Percentiles rank a stretch among this genome's conserved stretches.
These are phyloP conservation scores for Eulithis testata DNA, from an alignment of 2,888 invertebrate genomes.

Conservation along the genomic window DNA sequence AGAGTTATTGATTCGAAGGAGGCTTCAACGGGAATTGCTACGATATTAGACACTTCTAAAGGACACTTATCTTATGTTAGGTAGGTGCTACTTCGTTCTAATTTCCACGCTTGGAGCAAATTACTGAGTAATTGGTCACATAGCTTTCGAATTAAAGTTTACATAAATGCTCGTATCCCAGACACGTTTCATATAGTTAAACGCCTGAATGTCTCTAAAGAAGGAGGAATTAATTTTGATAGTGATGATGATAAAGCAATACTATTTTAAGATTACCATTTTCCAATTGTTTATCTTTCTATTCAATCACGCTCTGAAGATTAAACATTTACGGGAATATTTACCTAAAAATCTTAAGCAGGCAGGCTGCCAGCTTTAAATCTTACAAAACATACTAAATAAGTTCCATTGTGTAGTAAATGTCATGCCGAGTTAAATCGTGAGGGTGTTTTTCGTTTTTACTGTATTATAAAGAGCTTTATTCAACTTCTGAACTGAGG, in stretches of 20 bases:
- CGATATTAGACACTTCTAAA: neutral
- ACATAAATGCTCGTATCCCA: neutral
- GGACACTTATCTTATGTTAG: neutral
- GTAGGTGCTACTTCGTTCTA: conserved; percentile 15
- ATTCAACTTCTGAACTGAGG: conserved; percentile 20
- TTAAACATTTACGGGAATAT: no score
- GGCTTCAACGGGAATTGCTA: conserved; percentile 8
- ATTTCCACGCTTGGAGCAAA: conserved; percentile 16
- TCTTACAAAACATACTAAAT: neutral
- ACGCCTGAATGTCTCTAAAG: neutral
- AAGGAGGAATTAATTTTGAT: neutral
- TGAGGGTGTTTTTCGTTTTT: conserved; percentile 13
- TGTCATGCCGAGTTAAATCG: conserved; percentile 13
- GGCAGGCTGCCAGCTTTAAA: no score
- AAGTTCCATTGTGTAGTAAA: conserved; percentile 15
- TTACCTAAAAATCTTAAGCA: no score
- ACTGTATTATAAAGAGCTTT: conserved; percentile 9
- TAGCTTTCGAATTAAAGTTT: conserved; percentile 1
- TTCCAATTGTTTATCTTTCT: no score
- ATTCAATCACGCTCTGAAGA: no score
- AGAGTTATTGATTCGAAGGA: conserved; percentile 48
- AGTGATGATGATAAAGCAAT: neutral
- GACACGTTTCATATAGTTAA: neutral
- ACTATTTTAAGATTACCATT: no score
- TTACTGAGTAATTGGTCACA: conserved; percentile 19